Conservation (phyloP, 2,113 vertebrate genomes). For the Pelvicachromis taeniatus region DNA sequence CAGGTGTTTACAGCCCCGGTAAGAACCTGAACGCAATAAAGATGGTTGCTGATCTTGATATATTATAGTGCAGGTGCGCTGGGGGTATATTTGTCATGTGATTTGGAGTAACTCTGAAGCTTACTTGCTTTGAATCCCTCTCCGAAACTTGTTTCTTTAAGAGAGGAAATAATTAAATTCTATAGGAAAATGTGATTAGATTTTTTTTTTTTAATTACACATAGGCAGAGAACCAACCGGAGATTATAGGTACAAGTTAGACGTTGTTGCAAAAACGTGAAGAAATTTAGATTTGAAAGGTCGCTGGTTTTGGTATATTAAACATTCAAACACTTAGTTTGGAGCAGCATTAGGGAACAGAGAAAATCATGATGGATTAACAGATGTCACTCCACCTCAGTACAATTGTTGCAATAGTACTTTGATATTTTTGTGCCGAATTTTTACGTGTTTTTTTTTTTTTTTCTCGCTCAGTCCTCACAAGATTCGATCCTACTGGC, state of each 20-base stretch:
- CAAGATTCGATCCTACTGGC: conserved; percentile 39
- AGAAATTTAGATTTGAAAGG: background rate
- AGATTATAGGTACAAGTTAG: background rate
- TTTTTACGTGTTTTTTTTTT: background rate
- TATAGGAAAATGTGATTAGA: background rate
- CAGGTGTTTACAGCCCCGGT: conserved; percentile 26
- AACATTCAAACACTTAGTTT: background rate
- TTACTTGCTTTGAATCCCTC: background rate
- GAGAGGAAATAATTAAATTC: background rate
- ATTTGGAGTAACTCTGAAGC: background rate
- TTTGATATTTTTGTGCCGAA: conserved; percentile 31
- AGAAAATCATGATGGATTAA: conserved; percentile 13
- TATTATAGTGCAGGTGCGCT: conserved; percentile 2
- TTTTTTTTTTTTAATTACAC: background rate
- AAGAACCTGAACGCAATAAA: conserved; percentile 41
- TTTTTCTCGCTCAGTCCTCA: background rate
- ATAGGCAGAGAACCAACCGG: background rate
- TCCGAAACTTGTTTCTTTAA: background rate
- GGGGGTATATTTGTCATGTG: background rate
- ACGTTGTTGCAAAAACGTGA: background rate
- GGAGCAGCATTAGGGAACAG: background rate
- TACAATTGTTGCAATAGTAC: background rate
- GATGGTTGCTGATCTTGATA: conserved; percentile 23
- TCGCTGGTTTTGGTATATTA: background rate
- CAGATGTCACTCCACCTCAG: background rate